These are phyloP conservation scores for Leptinotarsa undecemlineata DNA, from an alignment of 1,140 invertebrate genomes.

Conservation along the genomic window DNA sequence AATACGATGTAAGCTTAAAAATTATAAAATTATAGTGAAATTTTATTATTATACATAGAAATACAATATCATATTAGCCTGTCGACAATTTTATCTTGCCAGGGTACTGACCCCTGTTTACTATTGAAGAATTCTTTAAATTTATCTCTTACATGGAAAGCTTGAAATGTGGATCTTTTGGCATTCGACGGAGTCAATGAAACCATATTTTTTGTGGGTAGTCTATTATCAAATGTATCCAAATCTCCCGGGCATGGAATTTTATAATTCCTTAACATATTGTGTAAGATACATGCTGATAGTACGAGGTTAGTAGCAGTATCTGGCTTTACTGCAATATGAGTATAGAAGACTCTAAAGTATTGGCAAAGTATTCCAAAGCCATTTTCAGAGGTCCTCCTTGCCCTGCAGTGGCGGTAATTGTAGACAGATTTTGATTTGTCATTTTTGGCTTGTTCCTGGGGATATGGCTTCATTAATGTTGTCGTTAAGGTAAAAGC, in stretches of 20 bases:
- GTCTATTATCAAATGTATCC: too few relatives aligned
- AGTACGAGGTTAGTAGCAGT: neutral
- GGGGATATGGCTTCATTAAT: constrained; percentile 56
- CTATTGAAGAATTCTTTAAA: neutral
- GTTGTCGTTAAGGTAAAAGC: constrained; percentile 54
- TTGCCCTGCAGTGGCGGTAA: constrained; percentile 11
- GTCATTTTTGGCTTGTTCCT: constrained; percentile 41
- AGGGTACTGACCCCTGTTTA: neutral
- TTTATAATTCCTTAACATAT: neutral
- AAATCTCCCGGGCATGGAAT: too few relatives aligned
- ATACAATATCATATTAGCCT: neutral
- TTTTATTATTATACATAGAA: neutral
- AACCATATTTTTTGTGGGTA: constrained; percentile 9
- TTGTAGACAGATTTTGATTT: constrained; percentile 17
- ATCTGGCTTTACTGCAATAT: neutral
- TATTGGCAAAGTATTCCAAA: constrained; percentile 13
- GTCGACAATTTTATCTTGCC: neutral
- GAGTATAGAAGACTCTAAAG: neutral
- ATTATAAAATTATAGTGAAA: constrained; percentile 12
- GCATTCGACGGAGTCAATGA: neutral
- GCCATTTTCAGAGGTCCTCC: constrained; percentile 13
- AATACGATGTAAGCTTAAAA: neutral
- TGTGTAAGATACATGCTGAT: neutral
- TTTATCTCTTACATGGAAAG: constrained; percentile 1
- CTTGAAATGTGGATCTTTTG: constrained; percentile 11